Evolutionary conservation across 2,797 vertebrate genomes (phyloP), one percentile per base, ranked within the genome.

Genomic region (Syngnathus acus): DNA sequence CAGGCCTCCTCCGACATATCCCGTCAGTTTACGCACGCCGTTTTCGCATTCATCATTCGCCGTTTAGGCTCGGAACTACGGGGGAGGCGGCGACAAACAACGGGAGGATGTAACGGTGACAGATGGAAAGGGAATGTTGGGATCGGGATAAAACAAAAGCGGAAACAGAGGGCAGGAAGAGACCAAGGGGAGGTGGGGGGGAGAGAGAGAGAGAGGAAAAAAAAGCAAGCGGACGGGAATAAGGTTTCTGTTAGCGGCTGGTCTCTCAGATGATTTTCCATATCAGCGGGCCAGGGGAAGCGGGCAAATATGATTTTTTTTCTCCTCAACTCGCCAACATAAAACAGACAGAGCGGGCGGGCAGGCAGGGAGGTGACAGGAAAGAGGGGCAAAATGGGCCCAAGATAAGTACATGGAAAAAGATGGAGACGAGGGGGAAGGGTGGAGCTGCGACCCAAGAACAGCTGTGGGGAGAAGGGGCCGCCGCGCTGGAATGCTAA

Each of bases 231-330:
- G 65, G 67, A 83, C 74, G 72, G 81, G 87, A 89, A 88, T 86
- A 78, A 86, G 84, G 76, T 89, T 91, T 88, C 86, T 64, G 83
- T 86, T 89, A 88, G 81, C 68, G 75, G 76, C 83, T 87, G 85
- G 84, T 82, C 82, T 78, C 83, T 65, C 73, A 88, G 83, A 88
- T 82, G 81, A 87, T 90, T 89, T 92, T 91, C 89, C 89, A 88
- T 90, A 88, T 88, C 89, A 82, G 85, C 79, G 75, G 84, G 80
- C 87, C 83, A 81, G 81, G 84, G 88, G 85, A 86, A 89, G 80
- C n/a, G 67, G 82, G 79, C 80, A 84, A 87, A 88, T 90, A 83
- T 87, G 84, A 89, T 89, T 90, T 43, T 32, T 32, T 32, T 89
- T 89, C 82, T 87, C 82, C 79, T 78, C 81, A 81, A 85, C 82